phyloP scores from a whole-genome alignment of 35 echinoderm and acorn worm genomes.

The Diadema setosum region DNA sequence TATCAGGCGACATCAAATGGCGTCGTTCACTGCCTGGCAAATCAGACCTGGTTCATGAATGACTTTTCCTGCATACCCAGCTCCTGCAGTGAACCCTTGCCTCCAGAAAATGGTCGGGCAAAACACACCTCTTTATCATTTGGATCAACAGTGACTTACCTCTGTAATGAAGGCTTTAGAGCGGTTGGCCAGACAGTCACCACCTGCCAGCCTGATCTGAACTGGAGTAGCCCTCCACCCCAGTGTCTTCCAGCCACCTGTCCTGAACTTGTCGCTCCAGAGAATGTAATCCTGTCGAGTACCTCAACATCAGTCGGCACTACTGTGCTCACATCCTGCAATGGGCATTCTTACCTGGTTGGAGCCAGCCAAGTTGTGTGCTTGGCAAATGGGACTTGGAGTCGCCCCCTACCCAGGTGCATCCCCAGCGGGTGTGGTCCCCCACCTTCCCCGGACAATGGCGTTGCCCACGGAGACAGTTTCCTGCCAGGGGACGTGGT shows the following conservation, averaged over 20 bases:
- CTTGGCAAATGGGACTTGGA: conserved; percentile 47
- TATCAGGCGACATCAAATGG: not conserved
- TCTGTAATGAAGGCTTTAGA: conserved; percentile 30
- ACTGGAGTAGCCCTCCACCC: conserved; percentile 17
- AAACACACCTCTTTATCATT: not conserved
- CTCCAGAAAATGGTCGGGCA: not conserved
- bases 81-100: not conserved
- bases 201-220: not conserved
- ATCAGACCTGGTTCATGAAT: not conserved
- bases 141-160: conserved; percentile 4
- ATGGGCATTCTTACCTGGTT: conserved; percentile 1
- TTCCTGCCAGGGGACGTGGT: conserved; percentile 29
- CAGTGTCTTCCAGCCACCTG: not conserved
- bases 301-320: not conserved
- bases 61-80: not conserved
- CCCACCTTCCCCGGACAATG: conserved; percentile 39
- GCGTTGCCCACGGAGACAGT: conserved; percentile 37
- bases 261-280: not conserved
- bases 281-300: not conserved
- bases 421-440: conserved; percentile 18
- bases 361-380: conserved; percentile 23
- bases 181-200: conserved; percentile 1
- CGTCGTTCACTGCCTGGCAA: not conserved
- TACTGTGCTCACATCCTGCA: not conserved
- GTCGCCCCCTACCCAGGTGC: conserved; percentile 32